Conservation (phyloP, 1,140 invertebrate genomes). For the Drosophila parvula region DNA sequence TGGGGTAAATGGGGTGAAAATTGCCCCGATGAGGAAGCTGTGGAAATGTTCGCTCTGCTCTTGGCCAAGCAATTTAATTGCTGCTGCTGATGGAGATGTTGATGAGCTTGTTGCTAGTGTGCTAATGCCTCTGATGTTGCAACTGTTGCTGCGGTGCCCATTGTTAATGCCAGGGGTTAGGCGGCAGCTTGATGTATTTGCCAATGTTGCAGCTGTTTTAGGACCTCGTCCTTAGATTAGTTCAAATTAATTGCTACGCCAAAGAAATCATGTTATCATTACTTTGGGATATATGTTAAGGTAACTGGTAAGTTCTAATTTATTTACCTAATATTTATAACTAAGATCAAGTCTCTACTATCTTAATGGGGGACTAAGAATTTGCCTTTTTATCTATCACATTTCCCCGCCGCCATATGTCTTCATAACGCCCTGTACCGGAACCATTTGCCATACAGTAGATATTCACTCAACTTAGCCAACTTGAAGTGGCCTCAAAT, state of each 20-base stretch:
- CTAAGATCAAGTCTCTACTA: not conserved
- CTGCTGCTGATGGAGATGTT: slow-evolving; percentile 34
- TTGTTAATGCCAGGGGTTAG: slow-evolving; percentile 22
- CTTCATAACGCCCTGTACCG: not conserved
- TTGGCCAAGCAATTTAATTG: slow-evolving; percentile 36
- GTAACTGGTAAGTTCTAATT: not conserved
- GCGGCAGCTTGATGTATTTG: not conserved
- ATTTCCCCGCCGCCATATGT: not conserved
- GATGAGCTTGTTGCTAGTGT: slow-evolving; percentile 30
- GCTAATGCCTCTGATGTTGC: slow-evolving; percentile 26
- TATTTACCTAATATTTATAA: not conserved
- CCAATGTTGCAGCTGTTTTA: slow-evolving; percentile 4
- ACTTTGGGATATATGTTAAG: not conserved
- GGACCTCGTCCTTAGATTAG: slow-evolving; percentile 7
- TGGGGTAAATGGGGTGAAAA: slow-evolving; percentile 22
- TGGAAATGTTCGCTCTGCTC: slow-evolving; percentile 24
- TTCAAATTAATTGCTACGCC: slow-evolving; percentile 2
- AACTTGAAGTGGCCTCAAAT: slow-evolving; percentile 35
- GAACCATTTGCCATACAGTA: not conserved
- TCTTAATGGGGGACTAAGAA: not conserved
- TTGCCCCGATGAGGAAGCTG: slow-evolving; percentile 24
- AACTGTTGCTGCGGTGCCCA: slow-evolving; percentile 34
- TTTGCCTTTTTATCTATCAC: not conserved
- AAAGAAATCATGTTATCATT: not conserved
- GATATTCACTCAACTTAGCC: slow-evolving; percentile 25